Evolutionary conservation across 2,797 vertebrate species (phyloP).

Genomic region (Urophycis tenuis): DNA sequence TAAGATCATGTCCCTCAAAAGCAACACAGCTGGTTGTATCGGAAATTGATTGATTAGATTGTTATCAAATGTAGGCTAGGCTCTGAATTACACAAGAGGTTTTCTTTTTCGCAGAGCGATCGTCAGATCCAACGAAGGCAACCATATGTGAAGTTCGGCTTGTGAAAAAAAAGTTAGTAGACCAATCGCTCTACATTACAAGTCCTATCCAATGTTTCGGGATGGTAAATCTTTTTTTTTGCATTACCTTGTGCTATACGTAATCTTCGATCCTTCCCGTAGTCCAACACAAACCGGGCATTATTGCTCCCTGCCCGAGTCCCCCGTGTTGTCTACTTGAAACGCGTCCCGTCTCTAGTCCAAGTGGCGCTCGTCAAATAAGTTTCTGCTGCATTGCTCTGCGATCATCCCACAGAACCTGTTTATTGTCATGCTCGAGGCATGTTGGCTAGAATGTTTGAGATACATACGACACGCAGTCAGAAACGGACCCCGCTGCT

Average conservation of each 20-base stretch:
- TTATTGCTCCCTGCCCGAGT: not conserved
- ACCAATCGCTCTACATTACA: not conserved
- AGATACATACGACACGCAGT: not conserved
- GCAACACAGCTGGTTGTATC: not conserved
- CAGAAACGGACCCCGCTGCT: not conserved
- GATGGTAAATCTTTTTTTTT: not conserved
- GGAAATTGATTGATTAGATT: not conserved
- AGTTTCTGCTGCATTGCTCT: constrained; percentile 15
- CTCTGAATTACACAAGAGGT: not conserved
- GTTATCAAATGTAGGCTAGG: not conserved
- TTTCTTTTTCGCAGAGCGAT: not conserved
- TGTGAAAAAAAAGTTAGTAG: not conserved
- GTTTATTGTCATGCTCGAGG: constrained; percentile 59
- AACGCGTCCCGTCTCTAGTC: constrained; percentile 9
- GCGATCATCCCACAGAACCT: constrained; percentile 53
- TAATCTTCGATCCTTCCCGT: not conserved
- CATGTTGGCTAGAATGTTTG: constrained; percentile 45
- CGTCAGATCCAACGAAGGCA: not conserved
- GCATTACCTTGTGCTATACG: not conserved
- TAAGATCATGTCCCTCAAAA: not conserved
- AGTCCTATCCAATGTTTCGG: not conserved
- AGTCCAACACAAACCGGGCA: not conserved
- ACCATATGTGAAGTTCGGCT: not conserved
- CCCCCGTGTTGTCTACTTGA: constrained; percentile 4
- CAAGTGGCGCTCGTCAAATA: constrained; percentile 26